Evolutionary conservation across 2,113 vertebrate genomes (phyloP).

Genomic region (Clinocottus analis): DNA sequence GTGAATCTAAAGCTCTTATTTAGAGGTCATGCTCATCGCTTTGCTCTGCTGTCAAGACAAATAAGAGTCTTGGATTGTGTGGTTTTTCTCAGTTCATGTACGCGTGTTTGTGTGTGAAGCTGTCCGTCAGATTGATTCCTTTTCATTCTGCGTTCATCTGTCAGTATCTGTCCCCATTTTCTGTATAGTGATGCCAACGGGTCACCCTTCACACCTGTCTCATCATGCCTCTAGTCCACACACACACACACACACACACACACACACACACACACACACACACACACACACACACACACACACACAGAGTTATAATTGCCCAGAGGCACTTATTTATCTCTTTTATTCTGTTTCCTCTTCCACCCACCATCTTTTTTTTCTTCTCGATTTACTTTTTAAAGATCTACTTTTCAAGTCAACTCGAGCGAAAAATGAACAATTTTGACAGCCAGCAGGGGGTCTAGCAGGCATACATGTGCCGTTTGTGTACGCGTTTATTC

Average conservation of each 20-base stretch:
- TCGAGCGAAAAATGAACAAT: constrained; percentile 55
- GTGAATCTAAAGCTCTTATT: constrained; percentile 34
- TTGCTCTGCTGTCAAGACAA: constrained; percentile 28
- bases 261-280: too few relatives aligned
- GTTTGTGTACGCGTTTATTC: constrained; percentile 27
- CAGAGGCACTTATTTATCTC: constrained; percentile 31
- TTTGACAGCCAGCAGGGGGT: constrained; percentile 35
- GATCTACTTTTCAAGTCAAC: constrained; percentile 38
- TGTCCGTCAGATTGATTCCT: constrained; percentile 11
- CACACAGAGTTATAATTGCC: constrained; percentile 29
- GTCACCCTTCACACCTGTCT: constrained; percentile 50
- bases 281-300: too few relatives aligned
- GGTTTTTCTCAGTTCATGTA: not conserved
- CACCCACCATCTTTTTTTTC: not conserved
- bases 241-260: not conserved
- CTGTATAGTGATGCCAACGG: constrained; percentile 37
- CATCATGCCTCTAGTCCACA: constrained; percentile 12
- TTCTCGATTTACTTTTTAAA: constrained; percentile 16
- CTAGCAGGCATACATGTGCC: constrained; percentile 17
- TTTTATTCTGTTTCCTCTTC: constrained; percentile 35
- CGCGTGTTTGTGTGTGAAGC: not conserved
- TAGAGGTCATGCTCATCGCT: constrained; percentile 23
- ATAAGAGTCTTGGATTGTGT: constrained; percentile 6
- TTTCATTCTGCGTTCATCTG: constrained; percentile 12
- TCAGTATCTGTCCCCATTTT: constrained; percentile 47